Conservation (phyloP, 2,113 vertebrate genomes). For the Xyrauchen texanus region DNA sequence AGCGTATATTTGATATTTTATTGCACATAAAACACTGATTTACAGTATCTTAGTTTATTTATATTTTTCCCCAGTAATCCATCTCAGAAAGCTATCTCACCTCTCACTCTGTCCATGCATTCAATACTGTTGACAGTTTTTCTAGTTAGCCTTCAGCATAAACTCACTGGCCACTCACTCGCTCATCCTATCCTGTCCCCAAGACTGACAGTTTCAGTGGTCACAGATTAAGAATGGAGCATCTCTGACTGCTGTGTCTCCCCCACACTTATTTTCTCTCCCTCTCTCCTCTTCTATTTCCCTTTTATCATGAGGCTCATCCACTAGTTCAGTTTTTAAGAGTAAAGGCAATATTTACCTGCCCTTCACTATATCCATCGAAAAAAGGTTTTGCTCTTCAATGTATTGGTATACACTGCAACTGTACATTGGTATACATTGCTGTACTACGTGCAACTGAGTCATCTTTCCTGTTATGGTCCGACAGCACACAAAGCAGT, state of each 20-base stretch:
- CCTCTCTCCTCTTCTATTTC: no score
- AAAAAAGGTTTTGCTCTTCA: no score
- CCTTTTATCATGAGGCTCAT: not conserved
- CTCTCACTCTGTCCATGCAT: not conserved
- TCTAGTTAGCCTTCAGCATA: no score
- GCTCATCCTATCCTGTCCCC: not conserved
- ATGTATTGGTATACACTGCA: no score
- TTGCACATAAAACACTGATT: not conserved
- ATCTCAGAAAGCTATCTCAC: not conserved
- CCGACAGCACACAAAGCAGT: no score
- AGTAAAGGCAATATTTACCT: no score
- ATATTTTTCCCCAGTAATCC: not conserved
- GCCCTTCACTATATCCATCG: no score
- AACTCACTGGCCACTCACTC: conserved; percentile 14
- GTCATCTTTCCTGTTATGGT: no score
- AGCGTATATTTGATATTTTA: not conserved
- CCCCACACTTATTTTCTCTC: no score
- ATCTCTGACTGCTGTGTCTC: not conserved
- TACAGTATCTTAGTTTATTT: not conserved
- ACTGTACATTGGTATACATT: no score
- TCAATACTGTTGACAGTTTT: not conserved
- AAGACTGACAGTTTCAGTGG: conserved; percentile 27
- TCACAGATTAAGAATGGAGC: conserved; percentile 32
- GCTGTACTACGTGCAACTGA: no score
- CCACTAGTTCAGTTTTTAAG: not conserved